A percentile compares a stretch with the other conserved stretches of the same genome.
phyloP scores from a whole-genome alignment of 2,113 vertebrate genomes.

The Connochaetes taurinus region DNA sequence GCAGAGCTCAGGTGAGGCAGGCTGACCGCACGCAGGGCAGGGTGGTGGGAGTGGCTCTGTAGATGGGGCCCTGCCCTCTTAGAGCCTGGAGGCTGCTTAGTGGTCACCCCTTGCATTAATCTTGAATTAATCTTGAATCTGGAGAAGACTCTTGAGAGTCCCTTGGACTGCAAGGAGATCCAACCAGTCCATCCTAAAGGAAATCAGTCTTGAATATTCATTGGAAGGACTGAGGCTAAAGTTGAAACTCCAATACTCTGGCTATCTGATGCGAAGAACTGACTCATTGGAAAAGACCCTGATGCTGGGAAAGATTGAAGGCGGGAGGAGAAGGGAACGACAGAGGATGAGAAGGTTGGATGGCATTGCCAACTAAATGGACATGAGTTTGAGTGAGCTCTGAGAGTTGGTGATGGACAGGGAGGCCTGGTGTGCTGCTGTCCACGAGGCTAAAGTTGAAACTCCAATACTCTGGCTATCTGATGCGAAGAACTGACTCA shows the following conservation, averaged over 20 bases:
- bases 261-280: not conserved
- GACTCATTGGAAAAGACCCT: not conserved
- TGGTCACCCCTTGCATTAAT: not conserved
- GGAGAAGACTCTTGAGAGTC: not conserved
- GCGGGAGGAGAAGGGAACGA: not conserved
- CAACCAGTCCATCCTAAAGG: not conserved
- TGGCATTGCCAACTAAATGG: not conserved
- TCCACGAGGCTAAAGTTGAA: not conserved
- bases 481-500: not conserved
- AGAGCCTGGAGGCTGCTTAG: not conserved
- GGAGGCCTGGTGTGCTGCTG: not conserved
- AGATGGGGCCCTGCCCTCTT: not conserved
- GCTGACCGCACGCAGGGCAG: rapidly evolving
- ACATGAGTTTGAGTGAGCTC: not conserved
- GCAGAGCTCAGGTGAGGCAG: not conserved
- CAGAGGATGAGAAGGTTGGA: not conserved
- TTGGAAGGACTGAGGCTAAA: not conserved
- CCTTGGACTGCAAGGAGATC: not conserved
- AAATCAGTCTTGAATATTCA: not conserved
- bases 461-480: not conserved
- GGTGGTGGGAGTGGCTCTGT: not conserved
- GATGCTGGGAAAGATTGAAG: not conserved
- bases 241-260: not conserved
- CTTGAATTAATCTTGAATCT: not conserved
- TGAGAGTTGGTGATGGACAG: not conserved